Percentiles rank a stretch among this genome's conserved stretches.
Conservation (phyloP, 2,797 vertebrate genomes). For the Melanotaenia nigrans region DNA sequence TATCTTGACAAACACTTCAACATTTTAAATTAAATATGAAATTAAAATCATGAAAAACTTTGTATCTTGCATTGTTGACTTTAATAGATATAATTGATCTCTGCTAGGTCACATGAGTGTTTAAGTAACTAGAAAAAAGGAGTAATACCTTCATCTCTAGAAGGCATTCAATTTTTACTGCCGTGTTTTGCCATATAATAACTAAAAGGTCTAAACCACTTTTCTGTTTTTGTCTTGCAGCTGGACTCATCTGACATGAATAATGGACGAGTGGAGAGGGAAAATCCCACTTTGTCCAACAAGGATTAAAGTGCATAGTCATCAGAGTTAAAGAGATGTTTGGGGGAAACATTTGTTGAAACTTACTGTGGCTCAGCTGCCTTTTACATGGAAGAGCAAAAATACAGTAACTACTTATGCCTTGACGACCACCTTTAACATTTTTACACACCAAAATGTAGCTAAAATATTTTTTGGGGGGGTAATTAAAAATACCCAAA, state of each 20-base stretch:
- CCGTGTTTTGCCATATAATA: background rate
- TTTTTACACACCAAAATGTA: background rate
- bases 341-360: slow-evolving; percentile 5
- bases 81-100: background rate
- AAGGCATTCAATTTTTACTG: background rate
- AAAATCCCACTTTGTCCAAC: background rate
- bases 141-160: background rate
- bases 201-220: background rate
- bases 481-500: background rate
- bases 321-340: background rate
- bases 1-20: background rate
- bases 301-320: background rate
- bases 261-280: background rate
- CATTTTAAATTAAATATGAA: background rate
- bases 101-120: background rate
- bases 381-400: slow-evolving; percentile 9
- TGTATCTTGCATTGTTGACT: background rate
- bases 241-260: background rate
- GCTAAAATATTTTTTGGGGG: background rate
- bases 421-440: background rate
- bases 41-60: background rate
- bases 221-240: background rate
- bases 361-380: background rate
- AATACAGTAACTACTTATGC: background rate
- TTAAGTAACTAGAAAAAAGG: background rate